phyloP scores from a whole-genome alignment of 2,797 vertebrate genomes.

The Thunnus albacares region DNA sequence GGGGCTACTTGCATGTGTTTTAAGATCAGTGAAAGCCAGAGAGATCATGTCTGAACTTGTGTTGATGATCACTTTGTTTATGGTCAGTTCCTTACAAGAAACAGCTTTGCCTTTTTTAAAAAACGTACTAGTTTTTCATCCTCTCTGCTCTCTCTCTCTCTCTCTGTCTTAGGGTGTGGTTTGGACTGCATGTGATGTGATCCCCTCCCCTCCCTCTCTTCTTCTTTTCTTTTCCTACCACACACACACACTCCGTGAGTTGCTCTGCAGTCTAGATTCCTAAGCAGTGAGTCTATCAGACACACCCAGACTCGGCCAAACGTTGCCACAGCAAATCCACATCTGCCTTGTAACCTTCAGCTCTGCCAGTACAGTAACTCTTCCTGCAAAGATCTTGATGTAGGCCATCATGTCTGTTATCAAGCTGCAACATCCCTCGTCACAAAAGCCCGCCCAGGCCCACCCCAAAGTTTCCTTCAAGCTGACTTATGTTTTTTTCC shows the following conservation, averaged over 20 bases:
- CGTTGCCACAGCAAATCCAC: constrained; percentile 31
- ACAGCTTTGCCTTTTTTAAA: not conserved
- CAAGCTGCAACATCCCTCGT: constrained; percentile 27
- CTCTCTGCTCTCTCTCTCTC: not conserved
- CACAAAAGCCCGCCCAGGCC: not conserved
- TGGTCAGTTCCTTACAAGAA: not conserved
- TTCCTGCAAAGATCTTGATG: constrained; percentile 1
- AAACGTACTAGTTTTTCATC: not conserved
- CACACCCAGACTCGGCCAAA: constrained; percentile 73
- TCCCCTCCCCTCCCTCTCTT: constrained; percentile 24
- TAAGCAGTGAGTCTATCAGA: constrained; percentile 81
- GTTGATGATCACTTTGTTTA: not conserved
- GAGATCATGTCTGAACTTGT: constrained; percentile 10
- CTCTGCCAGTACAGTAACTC: not conserved
- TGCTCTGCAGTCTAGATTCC: constrained; percentile 81
- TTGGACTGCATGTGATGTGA: constrained; percentile 48
- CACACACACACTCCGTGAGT: constrained; percentile 32
- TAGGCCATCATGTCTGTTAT: constrained; percentile 18
- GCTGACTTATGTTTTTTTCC: constrained; percentile 69
- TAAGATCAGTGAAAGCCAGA: constrained; percentile 11
- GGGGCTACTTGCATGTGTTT: not conserved
- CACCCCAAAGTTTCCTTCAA: constrained; percentile 56
- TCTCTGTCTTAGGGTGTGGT: constrained; percentile 58
- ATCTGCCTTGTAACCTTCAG: constrained; percentile 9
- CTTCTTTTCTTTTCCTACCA: constrained; percentile 33